Evolutionary conservation across 2,888 invertebrate genomes (phyloP).

Genomic region (Mimas tiliae): DNA sequence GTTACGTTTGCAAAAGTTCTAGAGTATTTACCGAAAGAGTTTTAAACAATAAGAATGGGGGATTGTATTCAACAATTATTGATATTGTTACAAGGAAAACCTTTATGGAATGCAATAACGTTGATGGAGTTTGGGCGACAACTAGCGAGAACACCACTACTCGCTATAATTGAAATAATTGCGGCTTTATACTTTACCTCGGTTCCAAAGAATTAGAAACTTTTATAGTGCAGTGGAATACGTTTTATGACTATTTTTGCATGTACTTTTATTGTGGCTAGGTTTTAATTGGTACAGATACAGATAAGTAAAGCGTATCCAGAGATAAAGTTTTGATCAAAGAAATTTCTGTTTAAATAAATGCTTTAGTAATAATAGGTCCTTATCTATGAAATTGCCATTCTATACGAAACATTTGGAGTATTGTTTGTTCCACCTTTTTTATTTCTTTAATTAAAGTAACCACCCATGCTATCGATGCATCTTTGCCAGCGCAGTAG

Average conservation of each 20-base stretch:
- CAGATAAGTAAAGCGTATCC: neutral
- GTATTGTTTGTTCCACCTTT: no score
- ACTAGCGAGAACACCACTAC: neutral
- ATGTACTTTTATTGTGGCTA: neutral
- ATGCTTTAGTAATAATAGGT: no score
- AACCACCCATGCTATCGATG: no score
- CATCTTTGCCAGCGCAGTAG: no score
- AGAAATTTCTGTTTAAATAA: no score
- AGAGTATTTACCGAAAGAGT: neutral
- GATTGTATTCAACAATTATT: neutral
- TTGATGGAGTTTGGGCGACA: neutral
- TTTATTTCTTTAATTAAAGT: no score
- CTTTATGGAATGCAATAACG: conserved; percentile 2
- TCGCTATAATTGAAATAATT: neutral
- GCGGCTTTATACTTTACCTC: neutral
- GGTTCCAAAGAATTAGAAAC: neutral
- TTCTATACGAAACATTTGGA: no score
- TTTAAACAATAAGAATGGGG: neutral
- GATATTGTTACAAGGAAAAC: conserved; percentile 5
- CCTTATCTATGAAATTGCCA: no score
- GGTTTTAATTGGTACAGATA: neutral
- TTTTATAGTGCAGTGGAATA: conserved; percentile 1
- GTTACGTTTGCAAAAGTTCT: no score
- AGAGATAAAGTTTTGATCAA: neutral
- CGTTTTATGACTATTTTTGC: neutral